Percentiles rank a stretch among this genome's conserved stretches.
phyloP scores from a whole-genome alignment of 2,113 vertebrate species.

The Aldabrachelys gigantea region DNA sequence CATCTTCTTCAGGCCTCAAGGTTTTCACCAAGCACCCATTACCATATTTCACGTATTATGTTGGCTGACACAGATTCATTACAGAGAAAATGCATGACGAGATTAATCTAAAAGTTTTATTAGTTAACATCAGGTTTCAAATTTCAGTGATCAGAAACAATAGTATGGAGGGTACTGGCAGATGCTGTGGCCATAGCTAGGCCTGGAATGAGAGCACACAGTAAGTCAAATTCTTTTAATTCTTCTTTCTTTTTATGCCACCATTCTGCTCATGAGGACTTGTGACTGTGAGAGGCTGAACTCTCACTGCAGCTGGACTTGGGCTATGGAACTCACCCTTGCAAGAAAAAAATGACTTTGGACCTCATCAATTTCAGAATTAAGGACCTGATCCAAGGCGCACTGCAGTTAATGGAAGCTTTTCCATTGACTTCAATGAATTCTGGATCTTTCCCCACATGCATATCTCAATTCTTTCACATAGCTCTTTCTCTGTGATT shows the following conservation, averaged over 20 bases:
- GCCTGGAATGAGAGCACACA: background rate
- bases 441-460: background rate
- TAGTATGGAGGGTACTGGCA: background rate
- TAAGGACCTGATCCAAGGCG: background rate
- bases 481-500: background rate
- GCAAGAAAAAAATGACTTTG: background rate
- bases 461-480: background rate
- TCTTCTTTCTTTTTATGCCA: background rate
- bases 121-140: background rate
- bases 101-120: background rate
- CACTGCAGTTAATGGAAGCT: background rate
- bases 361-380: background rate
- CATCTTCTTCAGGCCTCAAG: background rate
- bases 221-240: background rate
- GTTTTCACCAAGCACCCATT: background rate
- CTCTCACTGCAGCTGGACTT: background rate
- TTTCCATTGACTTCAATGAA: background rate
- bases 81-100: background rate
- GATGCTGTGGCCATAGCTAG: background rate
- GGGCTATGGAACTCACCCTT: background rate
- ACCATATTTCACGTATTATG: background rate
- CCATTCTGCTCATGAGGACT: background rate
- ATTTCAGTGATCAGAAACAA: background rate
- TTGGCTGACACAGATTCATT: background rate
- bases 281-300: background rate